These are phyloP conservation scores for Noctua janthina DNA, from an alignment of 2,888 invertebrate species.

Conservation along the genomic window DNA sequence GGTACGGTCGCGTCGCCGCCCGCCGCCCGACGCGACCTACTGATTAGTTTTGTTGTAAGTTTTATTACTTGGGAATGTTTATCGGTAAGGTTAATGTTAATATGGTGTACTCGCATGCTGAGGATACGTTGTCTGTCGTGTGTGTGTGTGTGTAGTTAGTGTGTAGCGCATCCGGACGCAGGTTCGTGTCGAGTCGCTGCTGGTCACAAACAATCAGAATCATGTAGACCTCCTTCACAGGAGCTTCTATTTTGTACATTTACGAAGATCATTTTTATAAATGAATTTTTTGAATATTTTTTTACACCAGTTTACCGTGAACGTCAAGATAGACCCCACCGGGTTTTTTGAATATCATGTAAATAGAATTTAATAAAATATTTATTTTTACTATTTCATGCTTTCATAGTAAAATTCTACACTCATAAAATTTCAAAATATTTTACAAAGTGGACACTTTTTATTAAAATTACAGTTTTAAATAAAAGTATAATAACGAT, in stretches of 20 bases:
- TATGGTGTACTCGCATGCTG: slow-evolving; percentile 48
- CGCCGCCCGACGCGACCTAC: slow-evolving; percentile 30
- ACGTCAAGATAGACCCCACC: too few species aligned
- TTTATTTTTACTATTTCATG: too few species aligned
- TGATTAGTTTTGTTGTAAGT: slow-evolving; percentile 64
- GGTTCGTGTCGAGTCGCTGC: slow-evolving; percentile 9
- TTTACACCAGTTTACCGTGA: slow-evolving; percentile 75
- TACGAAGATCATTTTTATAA: slow-evolving; percentile 73
- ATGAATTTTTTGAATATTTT: slow-evolving; percentile 72
- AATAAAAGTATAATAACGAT: too few species aligned
- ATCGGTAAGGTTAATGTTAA: slow-evolving; percentile 66
- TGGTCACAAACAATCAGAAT: slow-evolving; percentile 29
- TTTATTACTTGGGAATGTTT: slow-evolving; percentile 68
- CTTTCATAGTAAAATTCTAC: too few species aligned
- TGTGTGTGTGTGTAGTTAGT: slow-evolving; percentile 40
- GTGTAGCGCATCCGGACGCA: slow-evolving; percentile 26
- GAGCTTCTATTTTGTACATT: slow-evolving; percentile 67
- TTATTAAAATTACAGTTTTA: too few species aligned
- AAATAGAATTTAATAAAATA: too few species aligned
- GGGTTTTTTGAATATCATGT: too few species aligned
- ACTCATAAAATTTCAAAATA: too few species aligned
- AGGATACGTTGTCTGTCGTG: slow-evolving; percentile 49
- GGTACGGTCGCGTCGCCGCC: neutral
- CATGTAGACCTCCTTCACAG: slow-evolving; percentile 45
- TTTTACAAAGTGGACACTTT: too few species aligned